Conservation (phyloP, 2,113 vertebrate genomes). For the Sinocyclocheilus maitianheensis region DNA sequence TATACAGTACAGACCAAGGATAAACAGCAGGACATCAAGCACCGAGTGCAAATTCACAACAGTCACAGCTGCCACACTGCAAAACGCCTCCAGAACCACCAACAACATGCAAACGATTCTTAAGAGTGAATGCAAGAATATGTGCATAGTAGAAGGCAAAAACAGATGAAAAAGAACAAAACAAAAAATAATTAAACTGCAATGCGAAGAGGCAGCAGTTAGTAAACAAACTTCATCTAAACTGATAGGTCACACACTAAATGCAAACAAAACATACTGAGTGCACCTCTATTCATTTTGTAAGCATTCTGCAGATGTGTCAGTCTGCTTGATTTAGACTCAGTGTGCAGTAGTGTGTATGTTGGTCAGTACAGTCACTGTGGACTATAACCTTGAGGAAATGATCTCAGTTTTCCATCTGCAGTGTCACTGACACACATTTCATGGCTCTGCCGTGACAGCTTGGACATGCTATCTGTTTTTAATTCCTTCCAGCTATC, state of each 20-base stretch:
- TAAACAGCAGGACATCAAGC: slow-evolving; percentile 16
- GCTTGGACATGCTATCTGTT: slow-evolving; percentile 1
- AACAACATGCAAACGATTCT: neutral
- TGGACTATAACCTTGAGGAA: neutral
- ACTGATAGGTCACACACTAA: neutral
- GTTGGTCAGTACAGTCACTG: neutral
- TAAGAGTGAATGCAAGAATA: neutral
- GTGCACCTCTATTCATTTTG: neutral
- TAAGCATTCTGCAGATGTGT: neutral
- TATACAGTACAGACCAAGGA: neutral
- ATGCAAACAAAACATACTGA: neutral
- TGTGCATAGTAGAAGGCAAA: neutral
- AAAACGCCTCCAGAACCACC: neutral
- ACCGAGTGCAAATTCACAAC: neutral
- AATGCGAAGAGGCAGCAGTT: neutral
- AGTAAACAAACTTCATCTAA: neutral
- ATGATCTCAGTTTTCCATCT: neutral
- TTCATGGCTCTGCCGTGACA: neutral
- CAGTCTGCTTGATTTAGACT: neutral
- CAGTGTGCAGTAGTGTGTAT: neutral
- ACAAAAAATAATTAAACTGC: neutral
- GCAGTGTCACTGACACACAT: neutral
- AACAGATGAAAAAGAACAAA: neutral
- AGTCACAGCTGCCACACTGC: neutral
- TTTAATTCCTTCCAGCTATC: neutral